Evolutionary conservation across 2,113 vertebrate genomes (phyloP), one percentile per base, ranked within the genome.

Genomic region (Phainopepla nitens): DNA sequence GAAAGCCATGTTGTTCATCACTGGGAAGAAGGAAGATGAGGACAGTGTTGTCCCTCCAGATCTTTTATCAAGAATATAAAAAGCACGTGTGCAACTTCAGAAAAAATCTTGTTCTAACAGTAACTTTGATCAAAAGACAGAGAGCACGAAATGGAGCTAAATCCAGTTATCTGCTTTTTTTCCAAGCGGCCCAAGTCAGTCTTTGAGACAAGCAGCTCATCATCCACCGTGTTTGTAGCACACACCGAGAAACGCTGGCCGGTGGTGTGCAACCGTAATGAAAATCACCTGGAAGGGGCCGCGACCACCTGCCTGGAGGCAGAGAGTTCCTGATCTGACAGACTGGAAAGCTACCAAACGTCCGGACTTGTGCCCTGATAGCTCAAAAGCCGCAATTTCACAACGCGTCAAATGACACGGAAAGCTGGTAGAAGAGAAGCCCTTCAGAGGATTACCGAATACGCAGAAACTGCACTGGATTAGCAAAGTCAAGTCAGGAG

Each of bases 401-500:
- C 0, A 41, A 17, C 1, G 16, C 7, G 10, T 22, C 27, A 0
- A 7, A 91, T 2, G 4, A 65, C 24, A 12, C 22, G 15, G 3
- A 2, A 24, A 35, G 9, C 27, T 65, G 12, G 21, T 0, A 17
- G 8, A 22, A 10, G 4, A 49, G 19, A 29, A 36, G 6, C 8
- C 41, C 27, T 20, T 39, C 69, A 29, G 15, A 42, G 7, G 7
- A 73, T 11, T 56, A 23, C 19, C 29, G 18, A 81, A 29, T 9
- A 47, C 0, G 0, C 1, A 42, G 27, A 44, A 54, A 25, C 10
- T 7, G 27, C 64, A 11, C 0, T 3, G 49, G 50, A 39, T n/a
- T 13, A 9, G 11, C 6, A 50, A 35, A 35, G 3, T 1, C 0
- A 56, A 13, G 12, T 31, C 68, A 42, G 33, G 23, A 83, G 33